Evolutionary conservation across 2,888 invertebrate species (phyloP), one percentile per base, ranked within the genome.

Genomic region (Xanthia togata): DNA sequence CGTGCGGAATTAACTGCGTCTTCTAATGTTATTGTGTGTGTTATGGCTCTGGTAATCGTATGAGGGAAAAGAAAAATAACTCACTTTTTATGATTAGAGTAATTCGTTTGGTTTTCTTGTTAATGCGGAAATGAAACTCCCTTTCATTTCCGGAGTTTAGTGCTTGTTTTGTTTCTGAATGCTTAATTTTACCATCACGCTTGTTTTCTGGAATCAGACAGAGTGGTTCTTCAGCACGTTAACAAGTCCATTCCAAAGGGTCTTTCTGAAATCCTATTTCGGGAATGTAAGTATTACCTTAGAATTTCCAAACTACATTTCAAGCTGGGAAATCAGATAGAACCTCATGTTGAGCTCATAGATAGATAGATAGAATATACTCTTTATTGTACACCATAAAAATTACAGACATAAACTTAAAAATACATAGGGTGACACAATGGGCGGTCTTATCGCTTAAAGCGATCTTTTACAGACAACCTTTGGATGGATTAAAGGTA

Each of bases 21-120:
- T 78, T 75, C 41, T 83, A 77, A 83, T 82, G 57, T 73, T 86
- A 73, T 83, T 78, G 73, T 65, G 85, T 69, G 77, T 85, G 60
- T 75, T 85, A 64, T 77, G 63, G 63, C 68, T 68, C n/a, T 70
- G 74, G 55, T 74, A 74, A 72, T 73, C 47, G 55, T 79, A 53
- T 53, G n/a, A 57, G 31, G 44, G 70, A 9, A 20, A 31, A 55
- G n/a, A 44, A 70, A 57, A 63, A 67, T 71, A 60, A 60, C 50
- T 26, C 64, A 60, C 12, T 73, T 76, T 67, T 67, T 69, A 71
- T 77, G 55, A 55, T 76, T 73, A 35, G n/a, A 55, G 50, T 75
- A 53, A 53, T 53, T 67, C 41, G 35, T 23, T 64, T 44, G 26
- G 35, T 64, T 82, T 76, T 41, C 26, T 73, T 63, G 55, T 47